phyloP scores from a whole-genome alignment of 2,797 vertebrate genomes.

The Phoeniculus purpureus region DNA sequence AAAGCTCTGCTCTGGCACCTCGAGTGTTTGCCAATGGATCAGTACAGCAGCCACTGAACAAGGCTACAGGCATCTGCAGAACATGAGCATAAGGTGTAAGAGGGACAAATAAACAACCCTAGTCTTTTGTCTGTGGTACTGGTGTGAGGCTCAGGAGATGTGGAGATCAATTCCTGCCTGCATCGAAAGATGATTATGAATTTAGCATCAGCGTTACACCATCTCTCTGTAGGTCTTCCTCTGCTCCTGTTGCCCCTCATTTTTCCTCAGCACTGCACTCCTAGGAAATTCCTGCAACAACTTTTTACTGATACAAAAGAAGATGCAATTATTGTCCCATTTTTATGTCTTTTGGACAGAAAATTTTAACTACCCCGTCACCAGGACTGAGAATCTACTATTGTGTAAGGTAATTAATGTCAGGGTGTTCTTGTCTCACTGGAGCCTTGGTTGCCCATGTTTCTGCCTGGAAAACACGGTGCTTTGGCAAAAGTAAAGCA shows the following conservation, averaged over 20 bases:
- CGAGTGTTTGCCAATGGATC: background rate
- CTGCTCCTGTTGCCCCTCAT: background rate
- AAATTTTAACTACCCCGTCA: background rate
- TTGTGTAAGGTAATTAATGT: background rate
- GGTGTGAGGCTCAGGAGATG: background rate
- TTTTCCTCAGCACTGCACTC: background rate
- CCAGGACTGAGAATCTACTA: background rate
- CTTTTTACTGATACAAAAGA: background rate
- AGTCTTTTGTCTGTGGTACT: background rate
- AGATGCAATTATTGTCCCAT: background rate
- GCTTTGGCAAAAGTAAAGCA: background rate
- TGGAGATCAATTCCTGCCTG: background rate
- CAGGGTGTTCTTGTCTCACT: background rate
- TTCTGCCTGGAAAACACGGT: background rate
- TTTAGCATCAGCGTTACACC: background rate
- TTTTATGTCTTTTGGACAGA: background rate
- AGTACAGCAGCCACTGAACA: background rate
- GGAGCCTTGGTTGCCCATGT: background rate
- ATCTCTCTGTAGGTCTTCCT: background rate
- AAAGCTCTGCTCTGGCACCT: background rate
- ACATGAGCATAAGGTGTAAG: background rate
- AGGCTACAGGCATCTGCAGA: background rate
- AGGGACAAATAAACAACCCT: background rate
- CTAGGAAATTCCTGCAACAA: background rate
- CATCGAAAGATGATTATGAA: background rate